A percentile compares a stretch with the other conserved stretches of the same genome.
phyloP scores from a whole-genome alignment of 2,888 invertebrate species.

The Linnaemya vulpina region DNA sequence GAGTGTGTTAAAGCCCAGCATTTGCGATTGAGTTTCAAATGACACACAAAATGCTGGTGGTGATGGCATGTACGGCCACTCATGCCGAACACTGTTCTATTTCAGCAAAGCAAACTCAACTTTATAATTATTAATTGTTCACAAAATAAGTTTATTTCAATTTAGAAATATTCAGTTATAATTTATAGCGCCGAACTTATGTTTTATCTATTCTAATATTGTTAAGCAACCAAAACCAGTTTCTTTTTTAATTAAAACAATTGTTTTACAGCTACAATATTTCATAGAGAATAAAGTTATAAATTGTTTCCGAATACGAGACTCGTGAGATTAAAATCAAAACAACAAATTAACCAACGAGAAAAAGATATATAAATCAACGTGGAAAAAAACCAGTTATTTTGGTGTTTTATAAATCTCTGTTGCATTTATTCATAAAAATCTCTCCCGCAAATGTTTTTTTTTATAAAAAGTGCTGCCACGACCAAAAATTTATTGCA shows the following conservation, averaged over 20 bases:
- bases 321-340: slow-evolving; percentile 32
- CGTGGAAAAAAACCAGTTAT: slow-evolving; percentile 10
- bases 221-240: background rate
- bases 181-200: background rate
- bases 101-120: too few species aligned
- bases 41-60: too few species aligned
- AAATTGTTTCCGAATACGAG: background rate
- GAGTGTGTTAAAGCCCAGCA: too few species aligned
- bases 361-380: slow-evolving; percentile 1
- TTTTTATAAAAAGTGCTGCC: background rate
- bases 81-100: too few species aligned
- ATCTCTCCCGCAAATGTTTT: slow-evolving; percentile 2
- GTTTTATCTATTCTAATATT: background rate
- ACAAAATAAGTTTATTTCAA: background rate
- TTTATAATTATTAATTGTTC: too few species aligned
- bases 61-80: too few species aligned
- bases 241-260: background rate
- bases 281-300: background rate
- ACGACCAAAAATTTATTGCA: background rate
- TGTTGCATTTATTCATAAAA: background rate
- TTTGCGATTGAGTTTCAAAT: too few species aligned
- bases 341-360: background rate
- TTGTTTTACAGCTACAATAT: background rate
- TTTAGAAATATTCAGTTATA: background rate
- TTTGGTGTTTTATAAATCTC: slow-evolving; percentile 13